Evolutionary conservation across 2,797 vertebrate species (phyloP), one percentile per base, ranked within the genome.

Genomic region (Chanos chanos): DNA sequence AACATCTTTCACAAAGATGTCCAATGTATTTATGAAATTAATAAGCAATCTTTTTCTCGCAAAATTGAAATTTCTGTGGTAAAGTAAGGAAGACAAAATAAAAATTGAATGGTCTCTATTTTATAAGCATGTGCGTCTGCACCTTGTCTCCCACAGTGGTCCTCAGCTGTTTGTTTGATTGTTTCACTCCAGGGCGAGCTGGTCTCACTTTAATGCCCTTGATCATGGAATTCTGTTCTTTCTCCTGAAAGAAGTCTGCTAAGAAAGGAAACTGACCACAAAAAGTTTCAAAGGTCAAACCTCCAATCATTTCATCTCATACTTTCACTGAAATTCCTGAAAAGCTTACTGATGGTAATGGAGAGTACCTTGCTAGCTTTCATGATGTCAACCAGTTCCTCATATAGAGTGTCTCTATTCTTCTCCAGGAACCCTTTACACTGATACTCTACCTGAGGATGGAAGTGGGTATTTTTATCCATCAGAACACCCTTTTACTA

Each of bases 391-490:
- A 97, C 77, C 64, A 99, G 83, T 53, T 91, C 92, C 80, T 99
- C 94, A 37, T 95, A 96, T 0, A 99, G 90, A 0, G 93, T 87
- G 53, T 99, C 97, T 85, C 95, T 90, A 88, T 99, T 99, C 86
- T 99, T 99, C 79, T 98, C 97, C 63, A 99, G 88, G 81, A 99
- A 99, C 40, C 94, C 96, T 85, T 86, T 90, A 78, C 93, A 92
- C 67, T 93, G 91, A 79, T 99, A 99, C 77, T 97, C 94, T 58
- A 99, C 97, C 97, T 99, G 78, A 70, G 19, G 64, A 66, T 36
- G 59, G 50, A 61, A 43, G 63, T 5, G 7, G 3, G n/a, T n/a
- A n/a, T n/a, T n/a, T n/a, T n/a, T n/a, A n/a, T n/a, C n/a, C n/a
- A n/a, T n/a, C n/a, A n/a, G n/a, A n/a, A n/a, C n/a, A n/a, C n/a